Evolutionary conservation across 2,888 invertebrate species (phyloP), one percentile per base, ranked within the genome.

Genomic region (Graphium colonna): DNA sequence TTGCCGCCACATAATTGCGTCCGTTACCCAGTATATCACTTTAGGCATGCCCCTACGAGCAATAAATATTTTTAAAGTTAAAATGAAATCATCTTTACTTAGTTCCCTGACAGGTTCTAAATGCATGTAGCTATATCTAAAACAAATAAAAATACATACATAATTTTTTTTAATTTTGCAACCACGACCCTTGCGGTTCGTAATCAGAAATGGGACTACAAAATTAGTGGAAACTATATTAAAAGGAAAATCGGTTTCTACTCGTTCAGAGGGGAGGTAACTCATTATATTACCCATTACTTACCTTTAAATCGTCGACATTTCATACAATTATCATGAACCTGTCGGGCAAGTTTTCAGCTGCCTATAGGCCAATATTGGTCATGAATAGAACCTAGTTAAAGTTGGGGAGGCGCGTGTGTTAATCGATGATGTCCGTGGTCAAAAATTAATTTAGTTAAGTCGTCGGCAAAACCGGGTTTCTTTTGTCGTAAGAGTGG

Each of bases 1-100:
- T 57, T 50, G 41, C n/a, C 28, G 26, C 9, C 9, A 18, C 18
- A 44, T 16, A 44, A 28, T 44, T 28, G n/a, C 13, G 33, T 5
- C 16, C 42, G 31, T 44, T 21, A 15, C 26, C 42, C 41, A 41
- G 12, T 18, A n/a, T 3, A 41, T 41, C 0, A 18, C 17, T 41
- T 18, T 10, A 18, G 41, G 9, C 41, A 18, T 17, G n/a, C n/a
- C 41, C 1, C 41, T 8, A 5, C 41, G 16, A 1, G 18, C 17
- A 9, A 31, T 31, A 9, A 41, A 41, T 10, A 9, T 16, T n/a
- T 18, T 9, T 9, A 41, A 18, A 8, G 41, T 18, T n/a, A 18
- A 18, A 4, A 41, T 10, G n/a, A 18, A 18, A 4, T 1, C 41
- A 4, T 41, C 41, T 18, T 41, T 41, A 13, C 8, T 31, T 33